Evolutionary conservation across 2,888 invertebrate species (phyloP).

Genomic region (Trissolcus brochymenae): DNA sequence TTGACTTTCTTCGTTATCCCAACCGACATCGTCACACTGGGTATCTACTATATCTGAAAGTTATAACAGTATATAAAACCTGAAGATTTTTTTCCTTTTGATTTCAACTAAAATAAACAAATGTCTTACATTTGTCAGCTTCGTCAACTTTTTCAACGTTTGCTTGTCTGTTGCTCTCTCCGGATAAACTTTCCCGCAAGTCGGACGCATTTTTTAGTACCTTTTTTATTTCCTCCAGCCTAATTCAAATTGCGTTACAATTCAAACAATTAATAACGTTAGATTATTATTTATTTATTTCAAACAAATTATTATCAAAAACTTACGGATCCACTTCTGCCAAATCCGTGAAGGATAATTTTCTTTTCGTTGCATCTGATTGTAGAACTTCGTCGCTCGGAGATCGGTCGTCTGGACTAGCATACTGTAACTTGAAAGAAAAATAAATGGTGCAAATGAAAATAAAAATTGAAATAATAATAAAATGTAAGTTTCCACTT

Average conservation of each 20-base stretch:
- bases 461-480: neutral
- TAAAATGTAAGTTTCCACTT: slow-evolving; percentile 13
- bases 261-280: neutral
- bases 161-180: slow-evolving; percentile 60
- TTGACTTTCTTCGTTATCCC: slow-evolving; percentile 79
- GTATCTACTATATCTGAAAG: slow-evolving; percentile 71
- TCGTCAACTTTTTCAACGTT: slow-evolving; percentile 24
- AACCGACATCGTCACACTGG: slow-evolving; percentile 84
- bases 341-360: slow-evolving; percentile 65
- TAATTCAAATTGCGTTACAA: slow-evolving; percentile 38
- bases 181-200: slow-evolving; percentile 66
- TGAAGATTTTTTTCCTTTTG: no score
- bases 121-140: slow-evolving; percentile 59
- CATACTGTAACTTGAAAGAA: no score
- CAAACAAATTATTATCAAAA: neutral
- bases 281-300: neutral
- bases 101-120: neutral
- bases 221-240: slow-evolving; percentile 69
- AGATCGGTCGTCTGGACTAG: no score
- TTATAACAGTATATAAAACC: neutral
- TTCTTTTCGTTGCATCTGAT: slow-evolving; percentile 59
- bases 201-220: slow-evolving; percentile 67
- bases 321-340: slow-evolving; percentile 65
- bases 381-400: no score
- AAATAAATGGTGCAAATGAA: no score